Percentiles rank a stretch among this genome's conserved stretches.
These are phyloP conservation scores for Choloepus hoffmanni DNA, from an alignment of 2,113 vertebrate genomes.

Conservation along the genomic window DNA sequence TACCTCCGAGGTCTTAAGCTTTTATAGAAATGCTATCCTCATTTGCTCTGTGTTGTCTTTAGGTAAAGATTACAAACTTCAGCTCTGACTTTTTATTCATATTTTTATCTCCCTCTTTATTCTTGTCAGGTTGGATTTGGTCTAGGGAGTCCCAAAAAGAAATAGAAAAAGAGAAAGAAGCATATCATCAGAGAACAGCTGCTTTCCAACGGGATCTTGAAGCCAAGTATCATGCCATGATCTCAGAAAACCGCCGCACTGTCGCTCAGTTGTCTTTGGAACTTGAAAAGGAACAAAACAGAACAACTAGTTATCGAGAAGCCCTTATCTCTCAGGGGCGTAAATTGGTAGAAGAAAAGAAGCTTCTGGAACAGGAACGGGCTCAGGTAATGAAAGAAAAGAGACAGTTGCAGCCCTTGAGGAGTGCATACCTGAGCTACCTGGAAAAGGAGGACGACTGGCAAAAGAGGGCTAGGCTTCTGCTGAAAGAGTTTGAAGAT, in stretches of 20 bases:
- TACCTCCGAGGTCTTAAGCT: background rate
- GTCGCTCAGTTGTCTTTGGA: slow-evolving; percentile 93
- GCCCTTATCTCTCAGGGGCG: slow-evolving; percentile 94
- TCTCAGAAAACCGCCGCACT: slow-evolving; percentile 90
- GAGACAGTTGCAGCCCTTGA: slow-evolving; percentile 85
- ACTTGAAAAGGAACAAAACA: slow-evolving; percentile 94
- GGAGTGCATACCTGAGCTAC: slow-evolving; percentile 87
- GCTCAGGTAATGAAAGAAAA: slow-evolving; percentile 90
- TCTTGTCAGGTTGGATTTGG: slow-evolving; percentile 96
- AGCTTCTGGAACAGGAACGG: slow-evolving; percentile 90
- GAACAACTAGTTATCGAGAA: slow-evolving; percentile 92
- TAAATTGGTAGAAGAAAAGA: slow-evolving; percentile 92
- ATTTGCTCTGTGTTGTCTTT: background rate
- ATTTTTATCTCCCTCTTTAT: slow-evolving; percentile 60
- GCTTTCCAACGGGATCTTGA: slow-evolving; percentile 91
- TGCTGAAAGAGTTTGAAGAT: slow-evolving; percentile 91
- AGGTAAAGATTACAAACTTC: background rate
- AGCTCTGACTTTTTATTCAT: background rate
- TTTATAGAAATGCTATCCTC: background rate
- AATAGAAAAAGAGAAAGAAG: slow-evolving; percentile 90
- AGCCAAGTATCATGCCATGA: slow-evolving; percentile 90
- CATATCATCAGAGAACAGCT: slow-evolving; percentile 86
- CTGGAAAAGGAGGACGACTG: slow-evolving; percentile 90
- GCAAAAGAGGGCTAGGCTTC: slow-evolving; percentile 87
- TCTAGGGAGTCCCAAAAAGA: slow-evolving; percentile 95